A percentile compares a stretch with the other conserved stretches of the same genome.
Evolutionary conservation across 2,888 invertebrate genomes (phyloP).

Genomic region (Oxyteleia sp.): DNA sequence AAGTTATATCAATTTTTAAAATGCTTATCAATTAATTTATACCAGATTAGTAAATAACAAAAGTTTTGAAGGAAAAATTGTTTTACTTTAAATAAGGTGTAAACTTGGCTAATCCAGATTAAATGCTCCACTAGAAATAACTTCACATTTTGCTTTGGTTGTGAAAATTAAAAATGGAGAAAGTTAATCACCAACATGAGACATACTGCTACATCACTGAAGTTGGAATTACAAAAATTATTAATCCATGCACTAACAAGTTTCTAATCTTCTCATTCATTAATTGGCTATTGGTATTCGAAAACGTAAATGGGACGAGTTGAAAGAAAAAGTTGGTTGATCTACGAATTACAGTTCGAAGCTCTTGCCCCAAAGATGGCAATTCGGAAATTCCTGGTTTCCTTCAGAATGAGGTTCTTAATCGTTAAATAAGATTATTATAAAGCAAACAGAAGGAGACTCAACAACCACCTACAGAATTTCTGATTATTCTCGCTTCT

Average conservation of each 20-base stretch:
- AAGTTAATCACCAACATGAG: constrained; percentile 17
- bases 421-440: constrained; percentile 11
- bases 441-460: constrained; percentile 8
- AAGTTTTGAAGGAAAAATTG: too few relatives aligned
- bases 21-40: too few relatives aligned
- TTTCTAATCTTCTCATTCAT: constrained; percentile 48
- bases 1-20: too few relatives aligned
- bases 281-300: constrained; percentile 22
- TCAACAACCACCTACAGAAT: constrained; percentile 54
- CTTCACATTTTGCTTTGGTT: too few relatives aligned
- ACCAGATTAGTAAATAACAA: too few relatives aligned
- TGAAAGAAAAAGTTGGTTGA: not conserved
- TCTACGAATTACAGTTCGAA: not conserved
- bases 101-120: too few relatives aligned
- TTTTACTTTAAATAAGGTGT: too few relatives aligned
- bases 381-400: too few relatives aligned
- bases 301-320: not conserved
- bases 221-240: constrained; percentile 14
- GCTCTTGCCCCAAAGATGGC: too few relatives aligned
- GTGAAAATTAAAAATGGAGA: constrained; percentile 37
- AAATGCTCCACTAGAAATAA: too few relatives aligned
- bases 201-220: constrained; percentile 12
- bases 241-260: not conserved
- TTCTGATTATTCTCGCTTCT: constrained; percentile 65
- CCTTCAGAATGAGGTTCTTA: not conserved